Percentiles rank a stretch among this genome's conserved stretches.
phyloP scores from a whole-genome alignment of 30 jellyfish, hydroid and myxozoan species.

The Aurelia aurita region DNA sequence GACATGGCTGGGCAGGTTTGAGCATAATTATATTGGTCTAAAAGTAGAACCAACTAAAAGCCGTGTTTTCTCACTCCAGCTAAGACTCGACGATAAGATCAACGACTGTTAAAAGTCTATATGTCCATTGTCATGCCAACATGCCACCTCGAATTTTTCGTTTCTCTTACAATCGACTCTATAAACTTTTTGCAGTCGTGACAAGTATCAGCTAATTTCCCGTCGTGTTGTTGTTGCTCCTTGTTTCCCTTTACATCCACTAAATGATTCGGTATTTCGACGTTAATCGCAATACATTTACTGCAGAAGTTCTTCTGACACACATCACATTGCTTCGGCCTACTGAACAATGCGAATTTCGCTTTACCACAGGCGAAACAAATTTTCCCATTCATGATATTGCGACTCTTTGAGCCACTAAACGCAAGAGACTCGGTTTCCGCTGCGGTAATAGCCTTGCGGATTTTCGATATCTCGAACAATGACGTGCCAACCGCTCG shows the following conservation, averaged over 20 bases:
- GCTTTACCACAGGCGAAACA: slow-evolving; percentile 81
- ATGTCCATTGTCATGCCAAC: slow-evolving; percentile 62
- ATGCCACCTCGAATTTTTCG: slow-evolving; percentile 77
- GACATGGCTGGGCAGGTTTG: no score
- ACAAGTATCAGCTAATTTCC: slow-evolving; percentile 51
- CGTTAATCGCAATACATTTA: slow-evolving; percentile 55
- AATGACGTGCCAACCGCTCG: slow-evolving; percentile 86
- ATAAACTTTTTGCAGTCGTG: slow-evolving; percentile 69
- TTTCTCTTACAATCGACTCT: slow-evolving; percentile 72
- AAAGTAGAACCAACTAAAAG: no score
- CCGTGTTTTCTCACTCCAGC: no score
- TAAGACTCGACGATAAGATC: no score
- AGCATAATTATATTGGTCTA: no score
- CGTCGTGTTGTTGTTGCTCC: neutral
- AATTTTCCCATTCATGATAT: slow-evolving; percentile 49
- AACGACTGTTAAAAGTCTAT: neutral
- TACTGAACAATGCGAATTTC: slow-evolving; percentile 69
- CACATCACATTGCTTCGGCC: slow-evolving; percentile 70
- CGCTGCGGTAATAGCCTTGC: slow-evolving; percentile 91
- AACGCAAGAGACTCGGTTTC: slow-evolving; percentile 69
- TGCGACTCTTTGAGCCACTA: slow-evolving; percentile 1
- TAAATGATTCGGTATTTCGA: slow-evolving; percentile 77
- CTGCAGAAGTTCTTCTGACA: slow-evolving; percentile 82
- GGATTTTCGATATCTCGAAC: slow-evolving; percentile 82
- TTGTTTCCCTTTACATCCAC: slow-evolving; percentile 13